Percentiles rank a stretch among this genome's conserved stretches.
phyloP scores from a whole-genome alignment of 2,797 vertebrate genomes.

The Acanthopagrus latus region DNA sequence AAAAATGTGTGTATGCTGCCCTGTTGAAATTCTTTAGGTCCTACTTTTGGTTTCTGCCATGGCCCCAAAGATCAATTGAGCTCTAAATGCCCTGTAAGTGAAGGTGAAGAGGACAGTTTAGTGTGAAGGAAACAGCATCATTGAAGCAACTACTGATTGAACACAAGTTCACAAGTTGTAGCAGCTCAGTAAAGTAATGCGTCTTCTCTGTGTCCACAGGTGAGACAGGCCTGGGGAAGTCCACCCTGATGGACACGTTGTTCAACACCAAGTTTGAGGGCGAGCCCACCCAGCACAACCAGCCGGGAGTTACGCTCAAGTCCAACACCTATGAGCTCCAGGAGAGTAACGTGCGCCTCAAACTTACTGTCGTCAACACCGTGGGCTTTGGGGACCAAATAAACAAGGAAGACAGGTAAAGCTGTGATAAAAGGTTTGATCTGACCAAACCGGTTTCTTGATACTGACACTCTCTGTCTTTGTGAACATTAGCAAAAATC shows the following conservation, averaged over 20 bases:
- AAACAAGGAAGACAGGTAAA: conserved; percentile 98
- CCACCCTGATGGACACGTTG: conserved; percentile 98
- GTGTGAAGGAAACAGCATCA: not conserved
- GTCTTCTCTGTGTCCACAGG: conserved; percentile 80
- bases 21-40: too few relatives aligned
- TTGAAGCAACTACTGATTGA: not conserved
- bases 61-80: too few relatives aligned
- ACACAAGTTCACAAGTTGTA: not conserved
- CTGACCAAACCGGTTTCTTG: not conserved
- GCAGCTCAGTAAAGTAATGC: conserved; percentile 1
- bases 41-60: too few relatives aligned
- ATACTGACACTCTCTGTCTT: not conserved
- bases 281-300: conserved; percentile 94
- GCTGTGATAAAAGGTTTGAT: not conserved
- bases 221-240: conserved; percentile 98
- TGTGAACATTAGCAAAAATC: conserved; percentile 11
- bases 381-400: conserved; percentile 98
- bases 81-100: not conserved
- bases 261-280: conserved; percentile 99
- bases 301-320: conserved; percentile 95
- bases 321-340: conserved; percentile 96
- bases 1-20: too few relatives aligned
- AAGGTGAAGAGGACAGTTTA: not conserved
- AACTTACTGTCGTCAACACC: conserved; percentile 94
- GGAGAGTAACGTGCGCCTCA: conserved; percentile 96